Evolutionary conservation across 1,140 invertebrate genomes (phyloP), one percentile per base, ranked within the genome.

Genomic region (Saccostrea glomerata): DNA sequence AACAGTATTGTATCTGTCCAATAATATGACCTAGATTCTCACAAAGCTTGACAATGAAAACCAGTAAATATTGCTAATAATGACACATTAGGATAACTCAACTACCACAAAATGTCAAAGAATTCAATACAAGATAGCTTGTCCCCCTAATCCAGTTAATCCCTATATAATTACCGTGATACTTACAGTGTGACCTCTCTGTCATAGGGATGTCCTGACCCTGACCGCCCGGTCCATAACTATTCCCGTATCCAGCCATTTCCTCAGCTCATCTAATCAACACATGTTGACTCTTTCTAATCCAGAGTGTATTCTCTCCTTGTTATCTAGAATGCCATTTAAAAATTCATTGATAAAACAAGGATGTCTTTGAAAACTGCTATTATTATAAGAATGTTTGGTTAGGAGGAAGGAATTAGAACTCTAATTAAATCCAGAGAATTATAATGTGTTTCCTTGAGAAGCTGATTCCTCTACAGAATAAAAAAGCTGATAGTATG

Each of bases 111-210:
- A 0, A 47, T 47, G 2, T 47, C 47, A 47, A 6, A 2, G 1
- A 47, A 6, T 47, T 47, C 9, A 47, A 6, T 47, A 47, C 2
- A 6, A 47, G 2, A 2, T 47, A 3, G 40, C 6, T 47, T 47
- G 2, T 47, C 40, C 40, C 47, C 47, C 1, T 47, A 47, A 0
- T 6, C 9, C 47, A 1, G 30, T 1, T 47, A 47, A 47, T 47
- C 47, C 5, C 47, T 47, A 47, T 47, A 47, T 47, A 47, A 47
- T 47, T 47, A 47, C 54, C n/a, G 20, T 20, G 23, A 15, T 85
- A 85, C 84, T 85, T 63, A 85, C 84, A 63, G 30, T 85, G 84
- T 23, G 84, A 85, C 70, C 70, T 25, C 7, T 77, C 70, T 25
- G 23, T 23, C 84, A 85, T 85, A 15, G 84, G 84, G 17, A 85